These are phyloP conservation scores for Meriones unguiculatus DNA, from an alignment of 2,113 vertebrate species.

Conservation along the genomic window DNA sequence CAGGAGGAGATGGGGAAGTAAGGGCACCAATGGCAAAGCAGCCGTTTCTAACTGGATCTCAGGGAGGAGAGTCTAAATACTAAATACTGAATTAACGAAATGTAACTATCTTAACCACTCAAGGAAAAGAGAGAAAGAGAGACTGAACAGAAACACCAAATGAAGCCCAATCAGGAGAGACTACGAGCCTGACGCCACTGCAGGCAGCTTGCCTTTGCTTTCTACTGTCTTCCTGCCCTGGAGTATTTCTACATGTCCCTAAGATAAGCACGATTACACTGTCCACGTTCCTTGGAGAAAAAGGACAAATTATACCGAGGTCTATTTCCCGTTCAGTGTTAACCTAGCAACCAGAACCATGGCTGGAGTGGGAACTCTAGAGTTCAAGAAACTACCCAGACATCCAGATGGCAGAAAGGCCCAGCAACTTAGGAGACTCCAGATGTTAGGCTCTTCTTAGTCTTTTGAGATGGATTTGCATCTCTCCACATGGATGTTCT, in stretches of 20 bases:
- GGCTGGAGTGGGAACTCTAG: background rate
- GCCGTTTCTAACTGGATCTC: background rate
- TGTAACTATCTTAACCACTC: background rate
- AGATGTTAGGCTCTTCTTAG: background rate
- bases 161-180: background rate
- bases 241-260: background rate
- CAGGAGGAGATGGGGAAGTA: background rate
- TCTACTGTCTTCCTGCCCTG: background rate
- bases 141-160: background rate
- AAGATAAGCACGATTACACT: background rate
- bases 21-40: background rate
- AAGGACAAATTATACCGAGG: background rate
- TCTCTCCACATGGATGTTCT: conserved; percentile 50
- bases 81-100: conserved; percentile 3
- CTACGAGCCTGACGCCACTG: background rate
- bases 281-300: background rate
- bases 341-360: background rate
- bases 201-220: background rate
- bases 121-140: background rate
- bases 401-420: background rate
- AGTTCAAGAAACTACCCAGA: background rate
- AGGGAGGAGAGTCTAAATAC: background rate
- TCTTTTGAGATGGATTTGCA: conserved; percentile 48
- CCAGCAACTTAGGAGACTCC: background rate
- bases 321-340: background rate